Conservation (phyloP, 2,797 vertebrate genomes). For the Pempheris klunzingeri region DNA sequence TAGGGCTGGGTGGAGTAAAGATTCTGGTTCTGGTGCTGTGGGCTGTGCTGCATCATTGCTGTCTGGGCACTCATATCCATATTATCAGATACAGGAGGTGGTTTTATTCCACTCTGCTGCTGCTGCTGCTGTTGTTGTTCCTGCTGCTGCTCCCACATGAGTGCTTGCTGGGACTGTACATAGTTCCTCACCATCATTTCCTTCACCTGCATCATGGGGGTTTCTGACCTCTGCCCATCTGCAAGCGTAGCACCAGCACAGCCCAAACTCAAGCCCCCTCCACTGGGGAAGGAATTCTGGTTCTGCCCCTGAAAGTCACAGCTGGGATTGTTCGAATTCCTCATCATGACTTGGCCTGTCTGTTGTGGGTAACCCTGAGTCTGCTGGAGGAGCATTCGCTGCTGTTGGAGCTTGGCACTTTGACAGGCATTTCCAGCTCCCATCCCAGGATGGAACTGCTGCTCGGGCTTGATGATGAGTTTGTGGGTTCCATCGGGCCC, state of each 20-base stretch:
- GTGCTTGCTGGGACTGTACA: conserved; percentile 95
- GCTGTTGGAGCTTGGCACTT: conserved; percentile 83
- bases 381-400: conserved; percentile 77
- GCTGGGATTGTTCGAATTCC: conserved; percentile 78
- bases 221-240: conserved; percentile 86
- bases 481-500: conserved; percentile 85
- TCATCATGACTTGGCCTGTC: conserved; percentile 67
- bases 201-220: conserved; percentile 92
- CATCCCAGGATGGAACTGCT: conserved; percentile 87
- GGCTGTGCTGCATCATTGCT: conserved; percentile 81
- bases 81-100: conserved; percentile 67
- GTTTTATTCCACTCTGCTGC: conserved; percentile 76
- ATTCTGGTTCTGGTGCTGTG: conserved; percentile 85
- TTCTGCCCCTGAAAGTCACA: conserved; percentile 86
- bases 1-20: conserved; percentile 86
- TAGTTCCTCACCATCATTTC: conserved; percentile 96
- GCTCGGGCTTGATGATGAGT: conserved; percentile 93
- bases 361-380: conserved; percentile 75
- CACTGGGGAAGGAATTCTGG: conserved; percentile 75
- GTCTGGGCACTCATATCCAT: conserved; percentile 81
- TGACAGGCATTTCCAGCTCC: conserved; percentile 88
- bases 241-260: conserved; percentile 76
- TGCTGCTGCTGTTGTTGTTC: conserved; percentile 73
- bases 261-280: conserved; percentile 82
- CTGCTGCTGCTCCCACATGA: conserved; percentile 93